phyloP scores from a whole-genome alignment of 2,113 vertebrate species.

The Coracopsis vasa region DNA sequence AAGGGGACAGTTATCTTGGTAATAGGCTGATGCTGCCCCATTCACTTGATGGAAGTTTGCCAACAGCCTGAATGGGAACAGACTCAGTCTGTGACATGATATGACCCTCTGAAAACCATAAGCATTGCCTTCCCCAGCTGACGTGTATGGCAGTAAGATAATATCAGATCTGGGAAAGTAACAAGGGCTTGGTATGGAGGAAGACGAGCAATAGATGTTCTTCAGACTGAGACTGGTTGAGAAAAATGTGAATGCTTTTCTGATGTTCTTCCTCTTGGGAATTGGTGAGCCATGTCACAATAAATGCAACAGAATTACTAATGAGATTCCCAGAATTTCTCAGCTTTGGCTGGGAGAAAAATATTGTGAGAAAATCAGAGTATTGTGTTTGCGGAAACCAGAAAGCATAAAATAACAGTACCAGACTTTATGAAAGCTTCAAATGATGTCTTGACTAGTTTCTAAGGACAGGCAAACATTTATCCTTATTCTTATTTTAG shows the following conservation, averaged over 20 bases:
- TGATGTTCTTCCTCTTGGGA: constrained; percentile 41
- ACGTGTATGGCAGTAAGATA: neutral
- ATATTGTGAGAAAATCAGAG: constrained; percentile 39
- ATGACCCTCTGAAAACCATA: constrained; percentile 5
- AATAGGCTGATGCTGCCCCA: neutral
- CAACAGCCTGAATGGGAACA: neutral
- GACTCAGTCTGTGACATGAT: neutral
- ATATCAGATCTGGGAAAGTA: constrained; percentile 18
- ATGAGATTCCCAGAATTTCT: constrained; percentile 56
- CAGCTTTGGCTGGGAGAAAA: constrained; percentile 19
- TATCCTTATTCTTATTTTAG: neutral
- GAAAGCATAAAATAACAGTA: constrained; percentile 32
- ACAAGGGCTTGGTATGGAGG: neutral
- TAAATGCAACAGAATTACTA: constrained; percentile 31
- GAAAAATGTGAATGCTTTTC: constrained; percentile 16
- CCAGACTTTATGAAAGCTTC: neutral
- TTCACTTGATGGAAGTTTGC: neutral
- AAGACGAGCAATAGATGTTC: neutral
- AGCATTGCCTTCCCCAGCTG: neutral
- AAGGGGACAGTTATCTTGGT: neutral
- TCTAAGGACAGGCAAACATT: neutral
- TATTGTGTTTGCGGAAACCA: constrained; percentile 42
- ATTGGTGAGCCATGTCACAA: constrained; percentile 25
- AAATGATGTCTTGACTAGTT: neutral
- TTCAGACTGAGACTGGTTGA: neutral